Evolutionary conservation across 2,888 invertebrate species (phyloP), one percentile per base, ranked within the genome.

Genomic region (Morpho deidamia): DNA sequence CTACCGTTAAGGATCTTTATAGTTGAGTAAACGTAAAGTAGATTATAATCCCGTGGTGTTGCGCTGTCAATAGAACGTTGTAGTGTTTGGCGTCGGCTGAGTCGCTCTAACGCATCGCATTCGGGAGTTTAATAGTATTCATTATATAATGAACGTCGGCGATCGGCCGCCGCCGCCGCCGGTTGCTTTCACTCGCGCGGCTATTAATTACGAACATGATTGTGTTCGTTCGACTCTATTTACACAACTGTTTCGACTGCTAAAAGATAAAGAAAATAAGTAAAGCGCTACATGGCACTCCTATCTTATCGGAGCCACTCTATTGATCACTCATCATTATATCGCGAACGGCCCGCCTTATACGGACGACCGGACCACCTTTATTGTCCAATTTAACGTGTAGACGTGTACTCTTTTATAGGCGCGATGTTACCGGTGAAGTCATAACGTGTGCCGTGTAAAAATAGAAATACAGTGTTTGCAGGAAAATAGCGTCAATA

Each of bases 401-500:
- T 73, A 78, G 73, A 78, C 77, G 83, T 79, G 80, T 78, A 72
- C 77, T 69, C 69, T 73, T 75, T 74, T 78, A 77, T 76, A 77
- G 74, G 69, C 80, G 82, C 81, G 81, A 84, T 84, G 87, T 77
- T 82, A 82, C 83, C 82, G 80, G 83, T 85, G 86, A 86, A 86
- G 79, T 86, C 86, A 87, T 88, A 81, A 86, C 85, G 87, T 85
- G 87, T 74, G 82, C 73, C 70, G 79, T 75, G 75, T 85, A 68
- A 76, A 87, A 89, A 89, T 87, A 87, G 88, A 87, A 79, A 74
- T 70, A 83, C 76, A 76, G 79, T 82, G 84, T 81, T 82, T 81
- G 80, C 83, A 83, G 86, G 87, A 87, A 89, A 87, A 86, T 81
- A 83, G 79, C 81, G 80, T 83, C 79, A 84, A 85, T 83, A 81